These are phyloP conservation scores for Lypha dubia DNA, from an alignment of 2,888 invertebrate species.

Conservation along the genomic window DNA sequence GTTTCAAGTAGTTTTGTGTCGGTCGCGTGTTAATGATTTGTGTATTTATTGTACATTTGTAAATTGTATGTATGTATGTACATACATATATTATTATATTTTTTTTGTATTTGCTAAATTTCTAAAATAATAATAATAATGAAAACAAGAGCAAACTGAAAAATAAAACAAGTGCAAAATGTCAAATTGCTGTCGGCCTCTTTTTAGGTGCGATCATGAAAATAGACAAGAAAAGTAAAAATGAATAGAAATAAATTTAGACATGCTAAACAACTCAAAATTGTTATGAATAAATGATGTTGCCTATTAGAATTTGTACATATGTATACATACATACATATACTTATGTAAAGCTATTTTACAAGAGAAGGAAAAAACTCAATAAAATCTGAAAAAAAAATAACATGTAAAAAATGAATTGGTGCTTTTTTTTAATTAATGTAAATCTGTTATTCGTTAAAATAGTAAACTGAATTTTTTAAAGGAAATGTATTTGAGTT, in stretches of 20 bases:
- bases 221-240: conserved; percentile 15
- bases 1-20: conserved; percentile 71
- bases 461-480: too few relatives aligned
- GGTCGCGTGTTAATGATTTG: conserved; percentile 57
- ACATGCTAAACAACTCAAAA: not conserved
- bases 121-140: conserved; percentile 37
- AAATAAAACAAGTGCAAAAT: conserved; percentile 50
- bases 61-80: conserved; percentile 11
- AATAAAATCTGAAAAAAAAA: too few relatives aligned
- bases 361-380: too few relatives aligned
- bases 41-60: not conserved
- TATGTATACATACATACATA: not conserved
- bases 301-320: not conserved
- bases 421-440: too few relatives aligned
- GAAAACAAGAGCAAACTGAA: conserved; percentile 37
- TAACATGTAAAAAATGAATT: too few relatives aligned
- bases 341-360: not conserved
- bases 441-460: too few relatives aligned
- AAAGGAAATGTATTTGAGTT: too few relatives aligned
- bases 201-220: conserved; percentile 53
- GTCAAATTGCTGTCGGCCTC: conserved; percentile 51
- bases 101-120: conserved; percentile 34
- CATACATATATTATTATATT: conserved; percentile 2
- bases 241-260: not conserved
- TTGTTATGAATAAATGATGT: not conserved